A percentile compares a stretch with the other conserved stretches of the same genome.
Evolutionary conservation across 2,797 vertebrate genomes (phyloP).

Genomic region (Anas flavirostris): DNA sequence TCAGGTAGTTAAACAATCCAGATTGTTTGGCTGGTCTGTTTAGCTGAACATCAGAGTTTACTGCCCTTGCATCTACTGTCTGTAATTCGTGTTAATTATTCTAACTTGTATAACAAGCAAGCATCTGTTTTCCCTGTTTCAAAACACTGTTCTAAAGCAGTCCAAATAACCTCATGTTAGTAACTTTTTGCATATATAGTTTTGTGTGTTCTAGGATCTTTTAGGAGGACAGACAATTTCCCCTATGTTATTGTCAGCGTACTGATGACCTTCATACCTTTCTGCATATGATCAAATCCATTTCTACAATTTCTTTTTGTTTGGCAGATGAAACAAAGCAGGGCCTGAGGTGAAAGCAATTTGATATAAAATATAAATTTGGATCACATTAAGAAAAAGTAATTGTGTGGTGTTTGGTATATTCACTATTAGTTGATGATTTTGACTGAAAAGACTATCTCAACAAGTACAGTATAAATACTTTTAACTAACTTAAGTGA

Average conservation of each 20-base stretch:
- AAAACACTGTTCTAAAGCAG: background rate
- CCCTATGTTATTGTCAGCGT: rapidly evolving
- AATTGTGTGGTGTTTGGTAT: background rate
- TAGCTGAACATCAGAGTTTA: background rate
- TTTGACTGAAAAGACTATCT: background rate
- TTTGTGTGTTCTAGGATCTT: background rate
- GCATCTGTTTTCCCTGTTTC: background rate
- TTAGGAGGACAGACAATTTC: background rate
- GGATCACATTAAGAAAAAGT: too few relatives aligned
- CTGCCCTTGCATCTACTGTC: background rate
- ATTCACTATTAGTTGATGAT: background rate
- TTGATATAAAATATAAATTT: background rate
- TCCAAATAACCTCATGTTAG: background rate
- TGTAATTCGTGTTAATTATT: background rate
- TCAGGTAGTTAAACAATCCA: background rate
- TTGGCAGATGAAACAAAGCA: background rate
- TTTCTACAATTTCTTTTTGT: background rate
- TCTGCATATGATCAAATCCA: background rate
- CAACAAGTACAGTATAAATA: background rate
- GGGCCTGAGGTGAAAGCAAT: background rate
- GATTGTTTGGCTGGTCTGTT: background rate
- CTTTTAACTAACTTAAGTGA: background rate
- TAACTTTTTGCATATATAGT: background rate
- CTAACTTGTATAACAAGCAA: background rate
- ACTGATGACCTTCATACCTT: background rate